Percentiles rank a stretch among this genome's conserved stretches.
These are phyloP conservation scores for Nebria ingens DNA, from an alignment of 1,140 invertebrate species.

Conservation along the genomic window DNA sequence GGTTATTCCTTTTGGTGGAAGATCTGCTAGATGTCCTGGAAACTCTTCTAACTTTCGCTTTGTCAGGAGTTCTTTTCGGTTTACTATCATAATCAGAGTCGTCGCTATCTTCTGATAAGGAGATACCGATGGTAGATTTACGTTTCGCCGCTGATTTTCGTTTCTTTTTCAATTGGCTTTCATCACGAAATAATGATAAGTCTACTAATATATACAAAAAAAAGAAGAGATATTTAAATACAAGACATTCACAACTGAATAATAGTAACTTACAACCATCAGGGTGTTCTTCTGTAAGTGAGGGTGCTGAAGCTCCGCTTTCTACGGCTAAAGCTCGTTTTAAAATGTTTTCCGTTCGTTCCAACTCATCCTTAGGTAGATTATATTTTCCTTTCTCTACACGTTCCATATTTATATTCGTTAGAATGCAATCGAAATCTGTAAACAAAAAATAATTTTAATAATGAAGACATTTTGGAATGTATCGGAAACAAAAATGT, in stretches of 20 bases:
- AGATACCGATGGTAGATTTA: constrained; percentile 19
- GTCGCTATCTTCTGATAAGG: constrained; percentile 9
- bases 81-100: constrained; percentile 13
- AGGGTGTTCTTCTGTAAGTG: constrained; percentile 71
- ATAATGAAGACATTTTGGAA: neutral
- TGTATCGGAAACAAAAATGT: too few relatives aligned
- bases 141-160: constrained; percentile 28
- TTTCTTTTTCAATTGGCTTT: constrained; percentile 63
- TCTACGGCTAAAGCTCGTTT: constrained; percentile 75
- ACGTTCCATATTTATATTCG: constrained; percentile 67
- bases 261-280: constrained; percentile 62
- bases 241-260: neutral
- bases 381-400: constrained; percentile 59
- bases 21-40: constrained; percentile 16
- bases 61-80: constrained; percentile 23
- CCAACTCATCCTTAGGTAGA: constrained; percentile 59
- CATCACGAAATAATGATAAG: constrained; percentile 65
- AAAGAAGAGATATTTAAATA: neutral
- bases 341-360: constrained; percentile 72
- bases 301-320: constrained; percentile 51
- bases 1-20: constrained; percentile 15
- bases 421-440: constrained; percentile 85
- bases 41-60: constrained; percentile 25
- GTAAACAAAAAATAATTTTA: too few relatives aligned
- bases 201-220: constrained; percentile 50